Evolutionary conservation across 2,797 vertebrate species (phyloP).

Genomic region (Capromys pilorides): DNA sequence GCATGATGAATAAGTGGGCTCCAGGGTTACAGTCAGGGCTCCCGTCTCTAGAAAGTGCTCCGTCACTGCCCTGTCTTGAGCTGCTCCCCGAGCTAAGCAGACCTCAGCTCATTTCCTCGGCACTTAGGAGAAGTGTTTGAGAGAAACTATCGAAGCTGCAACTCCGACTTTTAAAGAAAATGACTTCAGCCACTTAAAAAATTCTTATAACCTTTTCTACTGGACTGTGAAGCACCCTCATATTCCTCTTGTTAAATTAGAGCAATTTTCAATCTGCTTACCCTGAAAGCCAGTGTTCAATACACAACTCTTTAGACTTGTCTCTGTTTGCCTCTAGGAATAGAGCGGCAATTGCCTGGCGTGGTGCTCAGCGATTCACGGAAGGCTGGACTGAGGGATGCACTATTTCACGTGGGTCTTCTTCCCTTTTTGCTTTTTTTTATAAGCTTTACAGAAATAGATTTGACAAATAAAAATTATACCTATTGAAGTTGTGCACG

Average conservation of each 20-base stretch:
- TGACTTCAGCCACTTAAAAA: not conserved
- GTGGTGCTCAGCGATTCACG: not conserved
- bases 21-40: not conserved
- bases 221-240: not conserved
- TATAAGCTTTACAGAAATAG: not conserved
- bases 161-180: not conserved
- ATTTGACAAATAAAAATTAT: not conserved
- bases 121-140: not conserved
- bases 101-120: not conserved
- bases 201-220: not conserved
- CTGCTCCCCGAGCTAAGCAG: not conserved
- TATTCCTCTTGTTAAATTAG: slow-evolving; percentile 7
- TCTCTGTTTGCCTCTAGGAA: not conserved
- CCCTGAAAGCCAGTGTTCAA: not conserved
- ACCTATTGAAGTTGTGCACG: not conserved
- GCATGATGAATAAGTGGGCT: not conserved
- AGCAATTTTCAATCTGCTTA: not conserved
- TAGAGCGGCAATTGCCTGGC: not conserved
- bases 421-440: not conserved
- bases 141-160: not conserved
- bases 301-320: not conserved
- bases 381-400: not conserved
- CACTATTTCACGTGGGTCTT: not conserved
- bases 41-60: not conserved
- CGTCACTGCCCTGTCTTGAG: not conserved